Percentiles rank a stretch among this genome's conserved stretches.
phyloP scores from a whole-genome alignment of 2,888 invertebrate species.

The Drosophila bunnanda region DNA sequence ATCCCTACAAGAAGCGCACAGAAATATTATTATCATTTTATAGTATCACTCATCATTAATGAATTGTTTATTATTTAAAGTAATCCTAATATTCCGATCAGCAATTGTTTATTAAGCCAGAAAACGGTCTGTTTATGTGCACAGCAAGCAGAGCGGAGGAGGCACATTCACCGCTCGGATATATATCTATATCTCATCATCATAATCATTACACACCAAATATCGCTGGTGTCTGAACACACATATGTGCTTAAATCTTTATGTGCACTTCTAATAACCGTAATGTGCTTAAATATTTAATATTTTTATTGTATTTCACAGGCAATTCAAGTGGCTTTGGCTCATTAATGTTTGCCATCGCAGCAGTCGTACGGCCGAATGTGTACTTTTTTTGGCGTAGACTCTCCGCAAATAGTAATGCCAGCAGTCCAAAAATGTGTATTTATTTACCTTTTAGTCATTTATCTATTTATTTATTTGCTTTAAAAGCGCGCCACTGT shows the following conservation, averaged over 20 bases:
- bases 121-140: conserved; percentile 10
- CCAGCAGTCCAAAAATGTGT: conserved; percentile 65
- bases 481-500: conserved; percentile 74
- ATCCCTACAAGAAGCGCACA: background rate
- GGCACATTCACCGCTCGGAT: conserved; percentile 14
- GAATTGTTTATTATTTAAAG: background rate
- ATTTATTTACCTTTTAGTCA: conserved; percentile 81
- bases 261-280: conserved; percentile 73
- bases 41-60: no score
- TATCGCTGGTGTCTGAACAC: conserved; percentile 28
- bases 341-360: conserved; percentile 69
- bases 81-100: background rate
- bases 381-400: conserved; percentile 60
- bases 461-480: conserved; percentile 80
- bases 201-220: conserved; percentile 33
- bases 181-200: conserved; percentile 34
- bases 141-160: conserved; percentile 7
- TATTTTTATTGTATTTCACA: conserved; percentile 72
- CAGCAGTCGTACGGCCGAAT: conserved; percentile 23
- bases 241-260: conserved; percentile 42
- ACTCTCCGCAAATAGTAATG: conserved; percentile 64
- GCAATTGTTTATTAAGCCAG: conserved; percentile 2
- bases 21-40: no score
- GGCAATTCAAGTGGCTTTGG: conserved; percentile 57
- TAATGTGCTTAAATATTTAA: conserved; percentile 77